Base-by-base conservation (phyloP, 2,888 invertebrate genomes). In the Saturnia japonica region DNA sequence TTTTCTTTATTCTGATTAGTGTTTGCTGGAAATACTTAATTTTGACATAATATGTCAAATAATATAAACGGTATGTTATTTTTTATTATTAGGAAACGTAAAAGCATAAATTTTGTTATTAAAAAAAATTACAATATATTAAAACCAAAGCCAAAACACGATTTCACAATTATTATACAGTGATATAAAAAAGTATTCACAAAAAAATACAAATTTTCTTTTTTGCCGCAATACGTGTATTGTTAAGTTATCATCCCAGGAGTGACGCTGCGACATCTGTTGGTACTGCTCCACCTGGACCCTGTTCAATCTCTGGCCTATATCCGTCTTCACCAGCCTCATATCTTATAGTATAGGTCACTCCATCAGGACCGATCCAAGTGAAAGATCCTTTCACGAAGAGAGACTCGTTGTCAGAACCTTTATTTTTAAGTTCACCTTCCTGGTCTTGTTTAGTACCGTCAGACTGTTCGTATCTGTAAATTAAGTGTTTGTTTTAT, bases 381-480 rank as follows among this genome's bases (percentile, higher is more conserved):
- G 80, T 74, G 69, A 81, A 88, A 9, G 68, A 77, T 12, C 88
- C 89, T 47, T 73, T 4, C 3, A 89, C 85, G 1, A 74, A 72
- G 1, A 86, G 73, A 43, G 80, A 75, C 64, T 85, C 81, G 62
- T 85, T 74, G 9, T 80, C 74, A 70, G 77, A 67, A 0, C 86
- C 86, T 40, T 70, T 71, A 68, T 87, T 86, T 2, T 81, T 71
- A 34, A 96, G 81, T 75, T 88, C 94, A 25, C 96, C 96, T 68
- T 89, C 88, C 85, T 96, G 96, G 71, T 95, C 91, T 1, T 95
- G 95, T 67, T 83, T 87, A 74, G 96, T 95, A n/a, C 96, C 96
- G 78, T 96, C 96, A 1, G 95, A 95, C 67, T 96, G 96, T 81
- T 95, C 95, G 77, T 95, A 96, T 77, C 95, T 95, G 81, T 25